Evolutionary conservation across 2,888 invertebrate species (phyloP).

Genomic region (Caenorhabditis zanzibari): DNA sequence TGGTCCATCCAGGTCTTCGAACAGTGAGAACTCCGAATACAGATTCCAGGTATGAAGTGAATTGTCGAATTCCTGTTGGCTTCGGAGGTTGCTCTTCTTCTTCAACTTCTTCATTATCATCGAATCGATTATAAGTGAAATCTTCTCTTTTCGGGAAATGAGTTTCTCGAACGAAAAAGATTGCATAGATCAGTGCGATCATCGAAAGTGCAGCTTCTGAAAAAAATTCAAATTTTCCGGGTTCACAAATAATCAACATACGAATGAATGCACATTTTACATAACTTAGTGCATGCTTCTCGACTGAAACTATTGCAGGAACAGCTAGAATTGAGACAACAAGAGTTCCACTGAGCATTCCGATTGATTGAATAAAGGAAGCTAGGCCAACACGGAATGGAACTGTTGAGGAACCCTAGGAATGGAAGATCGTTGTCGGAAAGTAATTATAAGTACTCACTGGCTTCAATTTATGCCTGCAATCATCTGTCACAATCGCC

Average conservation of each 20-base stretch:
- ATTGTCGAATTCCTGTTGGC: constrained; percentile 11
- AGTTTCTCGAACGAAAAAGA: constrained; percentile 76
- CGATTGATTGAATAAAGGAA: constrained; percentile 75
- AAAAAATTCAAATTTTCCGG: constrained; percentile 18
- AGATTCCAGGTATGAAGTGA: constrained; percentile 19
- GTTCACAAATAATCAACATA: constrained; percentile 21
- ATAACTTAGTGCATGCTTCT: constrained; percentile 71
- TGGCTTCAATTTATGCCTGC: constrained; percentile 73
- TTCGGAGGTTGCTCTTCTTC: constrained; percentile 11
- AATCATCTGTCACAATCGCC: constrained; percentile 79
- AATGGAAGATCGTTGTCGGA: neutral
- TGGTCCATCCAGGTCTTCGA: constrained; percentile 76
- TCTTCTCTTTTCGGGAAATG: constrained; percentile 67
- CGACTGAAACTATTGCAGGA: constrained; percentile 68
- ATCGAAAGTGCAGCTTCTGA: constrained; percentile 70
- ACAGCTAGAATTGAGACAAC: constrained; percentile 70
- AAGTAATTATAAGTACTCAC: constrained; percentile 34
- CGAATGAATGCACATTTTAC: constrained; percentile 71
- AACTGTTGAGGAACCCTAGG: constrained; percentile 75
- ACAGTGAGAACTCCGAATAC: constrained; percentile 70
- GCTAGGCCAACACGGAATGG: constrained; percentile 78
- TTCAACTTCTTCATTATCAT: constrained; percentile 38
- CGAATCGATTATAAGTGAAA: constrained; percentile 57
- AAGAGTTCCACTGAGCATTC: constrained; percentile 71
- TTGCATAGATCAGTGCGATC: constrained; percentile 72